Evolutionary conservation across 2,888 invertebrate species (phyloP).

Genomic region (Cheilosia variabilis): DNA sequence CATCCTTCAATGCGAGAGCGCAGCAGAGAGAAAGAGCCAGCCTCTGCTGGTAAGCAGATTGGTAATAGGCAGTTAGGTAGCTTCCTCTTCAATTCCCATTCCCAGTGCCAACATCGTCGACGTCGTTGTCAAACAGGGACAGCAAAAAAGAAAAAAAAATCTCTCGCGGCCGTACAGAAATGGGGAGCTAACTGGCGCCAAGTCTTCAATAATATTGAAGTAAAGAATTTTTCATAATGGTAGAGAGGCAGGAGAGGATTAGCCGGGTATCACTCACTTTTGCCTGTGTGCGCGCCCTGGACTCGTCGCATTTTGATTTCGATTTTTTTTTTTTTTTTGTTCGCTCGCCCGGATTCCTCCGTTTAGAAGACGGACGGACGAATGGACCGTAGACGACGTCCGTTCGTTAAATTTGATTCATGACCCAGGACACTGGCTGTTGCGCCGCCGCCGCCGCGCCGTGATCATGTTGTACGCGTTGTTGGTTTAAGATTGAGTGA

Average conservation of each 20-base stretch:
- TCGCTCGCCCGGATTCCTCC: constrained; percentile 43
- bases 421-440: constrained; percentile 77
- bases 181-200: constrained; percentile 82
- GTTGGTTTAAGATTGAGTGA: constrained; percentile 82
- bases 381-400: constrained; percentile 76
- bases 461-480: constrained; percentile 77
- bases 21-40: constrained; percentile 3
- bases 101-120: constrained; percentile 30
- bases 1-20: constrained; percentile 42
- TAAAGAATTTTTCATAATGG: constrained; percentile 76
- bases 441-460: constrained; percentile 28
- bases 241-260: constrained; percentile 46
- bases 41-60: constrained; percentile 41
- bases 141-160: not conserved
- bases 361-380: constrained; percentile 65
- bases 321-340: constrained; percentile 14
- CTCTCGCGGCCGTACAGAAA: constrained; percentile 59
- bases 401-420: constrained; percentile 84
- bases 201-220: constrained; percentile 82
- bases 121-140: constrained; percentile 32
- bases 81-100: constrained; percentile 64
- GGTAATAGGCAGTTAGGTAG: constrained; percentile 74
- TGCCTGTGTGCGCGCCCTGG: constrained; percentile 50
- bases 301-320: constrained; percentile 66
- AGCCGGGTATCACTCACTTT: constrained; percentile 64